Evolutionary conservation across 2,888 invertebrate species (phyloP).

Genomic region (Arge pagana): DNA sequence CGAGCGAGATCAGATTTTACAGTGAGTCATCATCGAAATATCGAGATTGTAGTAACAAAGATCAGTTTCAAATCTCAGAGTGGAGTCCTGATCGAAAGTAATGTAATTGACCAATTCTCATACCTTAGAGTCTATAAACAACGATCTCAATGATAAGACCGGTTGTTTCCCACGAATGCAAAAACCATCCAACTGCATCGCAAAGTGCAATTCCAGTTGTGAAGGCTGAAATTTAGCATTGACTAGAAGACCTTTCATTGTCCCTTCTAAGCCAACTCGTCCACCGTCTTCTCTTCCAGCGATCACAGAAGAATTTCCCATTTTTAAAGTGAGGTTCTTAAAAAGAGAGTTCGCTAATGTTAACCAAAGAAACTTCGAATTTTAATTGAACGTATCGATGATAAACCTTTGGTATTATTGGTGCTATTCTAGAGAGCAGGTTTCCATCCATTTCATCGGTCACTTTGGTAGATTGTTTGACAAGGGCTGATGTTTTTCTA

Average conservation of each 20-base stretch:
- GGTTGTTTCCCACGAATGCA: constrained; percentile 52
- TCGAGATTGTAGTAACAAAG: not conserved
- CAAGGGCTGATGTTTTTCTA: constrained; percentile 45
- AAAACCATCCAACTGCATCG: constrained; percentile 49
- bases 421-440: constrained; percentile 65
- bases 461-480: constrained; percentile 33
- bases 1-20: too few relatives aligned
- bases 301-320: constrained; percentile 72
- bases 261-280: constrained; percentile 73
- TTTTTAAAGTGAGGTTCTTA: constrained; percentile 74
- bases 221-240: constrained; percentile 51
- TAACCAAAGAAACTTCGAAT: constrained; percentile 3
- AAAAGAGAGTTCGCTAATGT: constrained; percentile 43
- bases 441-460: constrained; percentile 39
- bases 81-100: too few relatives aligned
- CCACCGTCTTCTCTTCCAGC: constrained; percentile 70
- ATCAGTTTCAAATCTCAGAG: not conserved
- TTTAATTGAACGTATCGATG: too few relatives aligned
- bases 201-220: constrained; percentile 43
- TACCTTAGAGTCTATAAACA: constrained; percentile 51
- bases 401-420: constrained; percentile 78
- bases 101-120: too few relatives aligned
- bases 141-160: constrained; percentile 47
- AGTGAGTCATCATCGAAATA: not conserved
- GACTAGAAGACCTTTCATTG: constrained; percentile 69